Percentiles rank a stretch among this genome's conserved stretches.
Evolutionary conservation across 2,113 vertebrate genomes (phyloP).

Genomic region (Hylia prasina): DNA sequence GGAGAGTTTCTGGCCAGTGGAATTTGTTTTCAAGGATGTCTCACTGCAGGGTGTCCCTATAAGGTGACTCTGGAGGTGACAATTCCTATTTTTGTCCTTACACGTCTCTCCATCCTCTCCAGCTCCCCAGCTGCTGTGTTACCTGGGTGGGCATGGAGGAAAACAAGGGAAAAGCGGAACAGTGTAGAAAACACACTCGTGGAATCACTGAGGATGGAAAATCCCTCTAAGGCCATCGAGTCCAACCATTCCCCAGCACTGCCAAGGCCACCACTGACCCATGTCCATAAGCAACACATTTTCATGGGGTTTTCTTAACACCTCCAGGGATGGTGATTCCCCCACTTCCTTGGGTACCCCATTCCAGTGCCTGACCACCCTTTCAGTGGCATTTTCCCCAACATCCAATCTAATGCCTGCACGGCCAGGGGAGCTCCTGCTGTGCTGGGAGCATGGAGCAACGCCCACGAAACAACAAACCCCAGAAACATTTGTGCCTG

Average conservation of each 20-base stretch:
- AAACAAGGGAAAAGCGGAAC: neutral
- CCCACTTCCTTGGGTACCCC: no score
- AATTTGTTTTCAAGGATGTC: neutral
- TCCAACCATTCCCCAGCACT: neutral
- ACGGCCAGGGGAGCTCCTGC: neutral
- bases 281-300: neutral
- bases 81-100: neutral
- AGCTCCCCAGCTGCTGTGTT: neutral
- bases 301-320: rapidly evolving
- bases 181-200: neutral
- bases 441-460: rapidly evolving
- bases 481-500: neutral
- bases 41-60: neutral
- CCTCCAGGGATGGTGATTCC: neutral
- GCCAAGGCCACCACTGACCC: neutral
- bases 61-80: neutral
- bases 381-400: neutral
- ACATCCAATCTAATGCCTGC: neutral
- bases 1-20: neutral
- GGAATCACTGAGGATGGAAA: neutral
- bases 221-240: rapidly evolving
- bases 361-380: neutral
- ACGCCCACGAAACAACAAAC: neutral
- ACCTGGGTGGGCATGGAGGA: neutral
- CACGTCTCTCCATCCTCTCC: neutral